These are phyloP conservation scores for Drosophila nikananu DNA, from an alignment of 1,140 invertebrate genomes.

Conservation along the genomic window DNA sequence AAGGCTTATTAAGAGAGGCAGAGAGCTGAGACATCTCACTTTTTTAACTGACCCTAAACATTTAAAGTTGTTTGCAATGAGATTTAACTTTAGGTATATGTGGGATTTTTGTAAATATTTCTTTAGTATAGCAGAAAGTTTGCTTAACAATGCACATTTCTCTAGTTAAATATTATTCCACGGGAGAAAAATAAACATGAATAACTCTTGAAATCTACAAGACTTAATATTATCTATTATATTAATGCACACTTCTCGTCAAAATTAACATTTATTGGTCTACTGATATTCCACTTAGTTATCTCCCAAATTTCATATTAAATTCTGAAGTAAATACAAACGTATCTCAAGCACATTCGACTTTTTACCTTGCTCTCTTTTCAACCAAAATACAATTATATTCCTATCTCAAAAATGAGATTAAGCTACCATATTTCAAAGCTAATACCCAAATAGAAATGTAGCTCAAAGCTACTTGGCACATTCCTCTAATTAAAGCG, in stretches of 20 bases:
- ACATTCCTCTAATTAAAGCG: constrained; percentile 30
- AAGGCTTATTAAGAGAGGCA: constrained; percentile 36
- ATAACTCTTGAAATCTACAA: not conserved
- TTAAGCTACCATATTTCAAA: constrained; percentile 11
- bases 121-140: not conserved
- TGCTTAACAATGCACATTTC: not conserved
- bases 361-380: not conserved
- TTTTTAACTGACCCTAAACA: not conserved
- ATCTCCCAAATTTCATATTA: not conserved
- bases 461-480: constrained; percentile 21
- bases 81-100: not conserved
- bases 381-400: constrained; percentile 19
- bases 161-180: not conserved
- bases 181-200: not conserved
- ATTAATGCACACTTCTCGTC: not conserved
- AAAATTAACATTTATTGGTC: not conserved
- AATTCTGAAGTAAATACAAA: constrained; percentile 3
- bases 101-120: not conserved
- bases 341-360: not conserved
- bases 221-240: not conserved
- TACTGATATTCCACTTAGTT: not conserved
- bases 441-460: constrained; percentile 27
- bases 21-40: not conserved
- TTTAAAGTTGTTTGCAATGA: not conserved
- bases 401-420: constrained; percentile 18